Base-by-base conservation (phyloP, 2,888 invertebrate species). In the Pinctada fucata region DNA sequence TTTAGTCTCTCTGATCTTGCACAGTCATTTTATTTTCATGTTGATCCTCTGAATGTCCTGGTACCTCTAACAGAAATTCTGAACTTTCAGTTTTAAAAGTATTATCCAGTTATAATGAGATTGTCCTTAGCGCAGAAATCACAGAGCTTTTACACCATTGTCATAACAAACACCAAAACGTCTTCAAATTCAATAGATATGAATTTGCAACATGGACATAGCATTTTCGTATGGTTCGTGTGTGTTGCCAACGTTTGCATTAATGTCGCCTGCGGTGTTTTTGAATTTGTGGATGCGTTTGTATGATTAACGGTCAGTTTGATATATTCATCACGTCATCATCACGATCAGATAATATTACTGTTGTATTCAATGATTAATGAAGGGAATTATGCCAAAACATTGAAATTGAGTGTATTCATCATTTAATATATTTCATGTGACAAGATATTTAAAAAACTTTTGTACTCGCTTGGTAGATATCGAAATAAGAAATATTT, bases 171-270 rank as follows among this genome's bases (percentile, higher is more conserved):
- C 51, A 72, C 72, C 72, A 47, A 58, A 47, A 31, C 52, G 58
- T 31, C 58, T 52, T 72, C 31, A 16, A 58, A 52, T 51, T 31
- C 31, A 31, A 31, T 31, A 31, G 31, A 31, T 31, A 31, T 31
- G 31, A 31, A 31, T 31, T 31, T 31, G 31, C 31, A 31, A 31
- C 31, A 31, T 31, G 31, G 31, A 31, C 52, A 72, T 72, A 31
- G 31, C 45, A 8, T 72, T 63, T 51, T 72, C 72, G 47, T 49
- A 58, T 10, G 51, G 51, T 47, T 49, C n/a, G 45, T 72, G 49
- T 10, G 52, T 51, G 49, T 49, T n/a, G 49, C 72, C 52, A 58
- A 72, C 72, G 58, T 72, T 72, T 58, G 72, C 72, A 58, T 72
- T 72, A 16, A 58, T 49, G 51, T 72, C 64, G 48, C 48, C 73